A percentile compares a stretch with the other conserved stretches of the same genome.
phyloP scores from a whole-genome alignment of 2,113 vertebrate genomes.

The Cettia cetti region DNA sequence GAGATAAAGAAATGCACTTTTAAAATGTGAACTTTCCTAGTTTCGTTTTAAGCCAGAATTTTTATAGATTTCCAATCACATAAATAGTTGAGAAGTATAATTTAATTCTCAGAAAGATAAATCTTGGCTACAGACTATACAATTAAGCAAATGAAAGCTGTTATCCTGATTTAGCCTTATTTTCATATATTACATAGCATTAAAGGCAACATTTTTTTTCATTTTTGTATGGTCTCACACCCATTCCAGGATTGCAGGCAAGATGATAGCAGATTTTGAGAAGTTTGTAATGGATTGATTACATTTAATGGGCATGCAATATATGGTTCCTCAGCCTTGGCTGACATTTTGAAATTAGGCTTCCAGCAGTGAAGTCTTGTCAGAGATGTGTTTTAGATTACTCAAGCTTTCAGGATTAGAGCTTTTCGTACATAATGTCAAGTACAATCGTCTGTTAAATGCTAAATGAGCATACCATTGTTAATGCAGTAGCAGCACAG shows the following conservation, averaged over 20 bases:
- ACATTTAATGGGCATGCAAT: conserved; percentile 18
- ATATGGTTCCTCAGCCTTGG: conserved; percentile 4
- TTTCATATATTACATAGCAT: background rate
- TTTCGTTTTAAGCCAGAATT: background rate
- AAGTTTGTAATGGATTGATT: conserved; percentile 39
- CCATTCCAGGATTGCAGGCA: background rate
- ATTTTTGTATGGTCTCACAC: background rate
- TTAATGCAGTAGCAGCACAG: background rate
- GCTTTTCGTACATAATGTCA: conserved; percentile 55
- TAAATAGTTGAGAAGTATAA: background rate
- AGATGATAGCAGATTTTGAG: background rate
- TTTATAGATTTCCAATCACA: background rate
- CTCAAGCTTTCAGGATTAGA: conserved; percentile 51
- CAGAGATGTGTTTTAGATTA: conserved; percentile 60
- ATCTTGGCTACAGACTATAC: background rate
- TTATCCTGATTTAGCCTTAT: conserved; percentile 5
- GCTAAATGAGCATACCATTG: conserved; percentile 31
- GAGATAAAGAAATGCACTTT: background rate
- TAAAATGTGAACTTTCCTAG: background rate
- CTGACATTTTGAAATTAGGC: conserved; percentile 68
- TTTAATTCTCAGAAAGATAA: conserved; percentile 11
- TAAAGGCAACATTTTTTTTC: background rate
- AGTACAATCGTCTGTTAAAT: conserved; percentile 56
- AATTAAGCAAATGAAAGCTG: conserved; percentile 26
- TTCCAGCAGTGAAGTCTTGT: conserved; percentile 70